Evolutionary conservation across 2,797 vertebrate genomes (phyloP), one percentile per base, ranked within the genome.

Genomic region (Enteromius fasciolatus): DNA sequence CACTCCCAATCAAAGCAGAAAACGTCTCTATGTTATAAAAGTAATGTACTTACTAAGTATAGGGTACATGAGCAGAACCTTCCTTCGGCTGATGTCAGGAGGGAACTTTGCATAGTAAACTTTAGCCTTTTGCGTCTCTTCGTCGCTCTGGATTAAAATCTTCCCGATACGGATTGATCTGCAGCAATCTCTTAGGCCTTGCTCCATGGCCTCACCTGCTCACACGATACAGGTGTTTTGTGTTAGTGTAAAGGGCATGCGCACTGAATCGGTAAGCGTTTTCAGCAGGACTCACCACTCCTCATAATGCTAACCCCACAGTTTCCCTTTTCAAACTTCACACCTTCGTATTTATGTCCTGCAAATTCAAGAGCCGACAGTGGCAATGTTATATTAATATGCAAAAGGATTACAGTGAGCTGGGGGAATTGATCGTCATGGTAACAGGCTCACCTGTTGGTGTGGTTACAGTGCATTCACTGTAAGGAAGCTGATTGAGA

Each of bases 31-130:
- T 17, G 2, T 20, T 25, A 23, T 25, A 31, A 18, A 46, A 61
- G 50, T 41, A 12, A 79, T 41, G n/a, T 83, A 96, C 98, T 97
- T 89, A 99, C 98, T 99, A 31, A 99, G 96, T 84, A 99, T 97
- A 4, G 98, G 98, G 90, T 99, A 99, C 97, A 99, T 99, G 68
- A 99, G 96, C 86, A 99, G 95, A 77, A 99, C 98, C 92, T 99
- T 99, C 83, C 98, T 96, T 87, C 96, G 94, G 92, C 96, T 97
- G 86, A 99, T 97, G 89, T 99, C 98, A 0, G 97, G 97, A 48
- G 97, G 98, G 77, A 99, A 99, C 90, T 99, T 99, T 75, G 98
- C 97, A 11, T 99, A 99, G 92, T 97, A 99, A 44, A 99, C 98
- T 91, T 99, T 99, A 44, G 97, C 97, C 92, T 96, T 95, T 89